Conservation (phyloP, 2,113 vertebrate genomes). For the Triplophysa rosa region DNA sequence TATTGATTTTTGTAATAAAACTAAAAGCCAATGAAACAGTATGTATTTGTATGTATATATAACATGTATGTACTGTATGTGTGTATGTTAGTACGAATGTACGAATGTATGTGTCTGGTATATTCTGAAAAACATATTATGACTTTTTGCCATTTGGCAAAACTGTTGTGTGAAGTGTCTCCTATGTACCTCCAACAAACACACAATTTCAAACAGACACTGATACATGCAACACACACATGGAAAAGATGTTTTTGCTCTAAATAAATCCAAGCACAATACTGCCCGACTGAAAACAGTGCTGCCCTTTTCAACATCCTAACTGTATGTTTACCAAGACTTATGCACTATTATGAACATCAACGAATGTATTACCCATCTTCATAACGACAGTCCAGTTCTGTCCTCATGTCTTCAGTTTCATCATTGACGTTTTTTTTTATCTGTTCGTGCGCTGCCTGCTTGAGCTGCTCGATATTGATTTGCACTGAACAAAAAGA, state of each 20-base stretch:
- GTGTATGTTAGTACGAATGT: slow-evolving; percentile 66
- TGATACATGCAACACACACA: slow-evolving; percentile 6
- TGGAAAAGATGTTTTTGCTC: slow-evolving; percentile 36
- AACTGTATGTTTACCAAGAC: slow-evolving; percentile 48
- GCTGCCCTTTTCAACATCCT: slow-evolving; percentile 47
- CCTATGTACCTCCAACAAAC: slow-evolving; percentile 40
- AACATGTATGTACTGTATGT: slow-evolving; percentile 64
- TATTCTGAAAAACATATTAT: slow-evolving; percentile 64
- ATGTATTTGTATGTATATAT: slow-evolving; percentile 72
- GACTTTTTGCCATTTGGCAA: slow-evolving; percentile 49
- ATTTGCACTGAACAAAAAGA: slow-evolving; percentile 46
- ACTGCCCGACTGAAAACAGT: slow-evolving; percentile 56
- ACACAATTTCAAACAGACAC: slow-evolving; percentile 1
- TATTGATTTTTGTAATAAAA: slow-evolving; percentile 72
- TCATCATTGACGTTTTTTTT: slow-evolving; percentile 13
- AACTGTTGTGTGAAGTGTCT: slow-evolving; percentile 48
- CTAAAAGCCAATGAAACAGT: slow-evolving; percentile 59
- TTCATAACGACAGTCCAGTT: slow-evolving; percentile 4
- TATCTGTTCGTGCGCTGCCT: slow-evolving; percentile 25
- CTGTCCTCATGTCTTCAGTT: slow-evolving; percentile 1
- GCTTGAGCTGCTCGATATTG: slow-evolving; percentile 38
- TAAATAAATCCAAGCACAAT: slow-evolving; percentile 54
- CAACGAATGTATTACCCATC: slow-evolving; percentile 54
- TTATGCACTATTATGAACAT: slow-evolving; percentile 57
- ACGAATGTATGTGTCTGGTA: slow-evolving; percentile 60